These are phyloP conservation scores for Pygocentrus nattereri DNA, from an alignment of 2,797 vertebrate genomes.

Conservation along the genomic window DNA sequence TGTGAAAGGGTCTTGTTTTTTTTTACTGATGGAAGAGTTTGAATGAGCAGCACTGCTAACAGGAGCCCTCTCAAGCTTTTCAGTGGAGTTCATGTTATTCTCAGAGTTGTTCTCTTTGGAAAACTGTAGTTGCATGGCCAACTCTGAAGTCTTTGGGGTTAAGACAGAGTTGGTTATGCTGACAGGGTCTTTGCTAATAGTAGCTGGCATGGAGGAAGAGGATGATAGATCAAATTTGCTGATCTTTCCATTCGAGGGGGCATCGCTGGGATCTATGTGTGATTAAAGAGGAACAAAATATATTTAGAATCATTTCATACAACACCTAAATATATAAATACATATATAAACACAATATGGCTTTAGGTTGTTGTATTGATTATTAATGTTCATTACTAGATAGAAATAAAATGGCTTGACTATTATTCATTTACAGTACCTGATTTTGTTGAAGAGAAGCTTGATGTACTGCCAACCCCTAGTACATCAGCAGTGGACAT, in stretches of 20 bases:
- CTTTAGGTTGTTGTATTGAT: background rate
- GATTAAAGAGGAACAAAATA: slow-evolving; percentile 10
- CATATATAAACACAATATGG: background rate
- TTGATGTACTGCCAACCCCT: slow-evolving; percentile 80
- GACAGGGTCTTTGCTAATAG: slow-evolving; percentile 76
- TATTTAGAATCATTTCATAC: background rate
- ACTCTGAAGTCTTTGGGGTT: slow-evolving; percentile 78
- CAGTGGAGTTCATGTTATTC: slow-evolving; percentile 82
- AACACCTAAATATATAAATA: background rate
- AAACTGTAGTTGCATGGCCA: slow-evolving; percentile 65
- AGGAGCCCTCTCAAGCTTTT: slow-evolving; percentile 61
- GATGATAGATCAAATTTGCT: slow-evolving; percentile 83
- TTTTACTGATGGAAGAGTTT: slow-evolving; percentile 76
- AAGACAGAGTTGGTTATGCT: slow-evolving; percentile 61
- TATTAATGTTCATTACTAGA: background rate
- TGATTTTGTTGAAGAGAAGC: slow-evolving; percentile 86
- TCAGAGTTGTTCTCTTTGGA: slow-evolving; percentile 89
- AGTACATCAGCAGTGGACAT: slow-evolving; percentile 83
- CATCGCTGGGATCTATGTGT: slow-evolving; percentile 79
- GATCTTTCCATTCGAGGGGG: slow-evolving; percentile 86
- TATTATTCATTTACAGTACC: slow-evolving; percentile 72
- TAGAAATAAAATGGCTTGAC: background rate
- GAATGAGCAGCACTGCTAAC: slow-evolving; percentile 69
- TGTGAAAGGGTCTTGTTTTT: slow-evolving; percentile 79
- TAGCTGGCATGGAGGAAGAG: slow-evolving; percentile 77